Evolutionary conservation across 64 coral and sea anemone genomes (phyloP), one percentile per base, ranked within the genome.

Genomic region (Hydrozoanthus tunicans): DNA sequence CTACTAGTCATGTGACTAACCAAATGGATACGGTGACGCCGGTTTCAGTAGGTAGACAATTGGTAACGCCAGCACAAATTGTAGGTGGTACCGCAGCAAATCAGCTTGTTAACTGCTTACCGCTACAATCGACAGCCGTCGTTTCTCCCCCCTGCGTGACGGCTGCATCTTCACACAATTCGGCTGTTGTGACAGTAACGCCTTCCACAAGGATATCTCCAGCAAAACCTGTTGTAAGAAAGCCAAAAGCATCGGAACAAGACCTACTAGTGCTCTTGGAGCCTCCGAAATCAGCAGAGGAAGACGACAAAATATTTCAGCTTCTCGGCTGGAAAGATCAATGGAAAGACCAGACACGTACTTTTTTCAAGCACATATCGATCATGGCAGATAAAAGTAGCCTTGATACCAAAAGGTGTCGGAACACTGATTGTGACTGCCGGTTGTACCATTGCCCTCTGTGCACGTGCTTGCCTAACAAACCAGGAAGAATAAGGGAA

Each of bases 401-500:
- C 11, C 80, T 97, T 23, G 83, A 92, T 58, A 74, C 93, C 14
- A 70, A 65, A 25, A 89, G 95, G 72, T 94, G 92, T 68, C 89
- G 79, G 24, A 97, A 97, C 32, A 97, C 92, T 7, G 93, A 92
- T 12, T 97, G 95, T 94, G 95, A 97, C 73, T 97, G 95, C 26
- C 91, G 95, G 53, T 69, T 97, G 69, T 97, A 97, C 62, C 95
- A 97, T 51, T 97, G 95, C 61, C 95, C 95, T 10, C 81, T 97
- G 52, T 97, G 95, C 59, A 97, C 95, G 1, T 97, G 95, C 55
- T 62, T 97, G 32, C 95, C 95, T 11, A 97, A 97, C 78, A 97
- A 97, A 67, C 95, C 95, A 57, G 95, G 95, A 4, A 91, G 95
- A 67, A 97, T 97, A 60, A 94, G 77, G 52, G 95, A 97, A 71